Base-by-base conservation (phyloP, 1,140 invertebrate genomes). In the Neodiprion fabricii region DNA sequence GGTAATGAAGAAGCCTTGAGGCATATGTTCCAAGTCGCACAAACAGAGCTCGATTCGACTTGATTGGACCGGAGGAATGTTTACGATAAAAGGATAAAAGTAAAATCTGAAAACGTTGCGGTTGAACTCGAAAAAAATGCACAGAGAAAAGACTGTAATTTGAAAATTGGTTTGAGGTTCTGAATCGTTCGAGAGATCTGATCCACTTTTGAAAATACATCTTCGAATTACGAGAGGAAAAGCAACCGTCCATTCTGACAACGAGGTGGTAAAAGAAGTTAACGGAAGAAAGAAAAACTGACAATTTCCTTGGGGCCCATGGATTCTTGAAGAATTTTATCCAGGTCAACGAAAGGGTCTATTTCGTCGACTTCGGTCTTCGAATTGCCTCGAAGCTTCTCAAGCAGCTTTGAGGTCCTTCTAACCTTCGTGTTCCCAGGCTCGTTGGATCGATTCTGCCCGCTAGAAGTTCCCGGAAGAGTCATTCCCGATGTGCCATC, bases 261-360 rank as follows among this genome's bases (percentile, higher is more conserved):
- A 28, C 10, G 12, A 1, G 65, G 17, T 48, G 71, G 53, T 9
- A 79, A 69, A 11, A 69, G 67, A 40, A 2, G n/a, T 77, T 67
- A 12, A 81, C 70, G 1, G 23, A 9, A 9, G 78, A 70, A 71
- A 66, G 79, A 48, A 72, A 48, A 47, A 40, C 53, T 61, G 11
- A 61, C 53, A 61, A 61, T 12, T 17, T 61, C 11, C 53, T 61
- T 61, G 11, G 53, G 4, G 11, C n/a, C 53, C 11, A 9, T 17
- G n/a, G 53, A 61, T 61, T 17, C 53, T 12, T 61, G 53, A 9
- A 61, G 53, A 4, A 61, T 17, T 61, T 61, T 17, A 17, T 61
- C n/a, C 11, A 61, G 53, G 53, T 12, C n/a, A 14, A 17, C n/a
- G 53, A 61, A 14, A 12, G 53, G 53, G 53, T 61, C 53, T 12